A percentile compares a stretch with the other conserved stretches of the same genome.
phyloP scores from a whole-genome alignment of 2,797 vertebrate species.

The Muraenolepis orangiensis region DNA sequence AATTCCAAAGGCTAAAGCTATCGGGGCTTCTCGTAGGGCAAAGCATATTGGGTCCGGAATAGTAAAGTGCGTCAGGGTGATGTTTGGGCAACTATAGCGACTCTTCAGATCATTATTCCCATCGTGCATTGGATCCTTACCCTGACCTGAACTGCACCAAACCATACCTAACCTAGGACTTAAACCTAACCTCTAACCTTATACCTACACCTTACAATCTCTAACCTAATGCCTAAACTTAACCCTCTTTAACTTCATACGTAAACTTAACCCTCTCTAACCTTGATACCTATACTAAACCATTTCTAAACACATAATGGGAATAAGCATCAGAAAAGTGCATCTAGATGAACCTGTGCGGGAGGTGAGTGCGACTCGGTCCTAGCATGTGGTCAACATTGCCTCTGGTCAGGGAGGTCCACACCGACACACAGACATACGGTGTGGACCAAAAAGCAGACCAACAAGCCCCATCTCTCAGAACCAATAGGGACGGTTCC shows the following conservation, averaged over 20 bases:
- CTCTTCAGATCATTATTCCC: background rate
- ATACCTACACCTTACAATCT: background rate
- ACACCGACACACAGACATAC: conserved; percentile 53
- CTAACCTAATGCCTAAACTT: background rate
- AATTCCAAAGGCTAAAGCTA: conserved; percentile 26
- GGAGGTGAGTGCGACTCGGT: background rate
- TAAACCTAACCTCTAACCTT: background rate
- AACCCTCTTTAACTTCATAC: too few species aligned
- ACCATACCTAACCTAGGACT: too few species aligned
- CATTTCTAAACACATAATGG: background rate
- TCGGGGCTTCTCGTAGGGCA: conserved; percentile 16
- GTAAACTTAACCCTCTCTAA: too few species aligned
- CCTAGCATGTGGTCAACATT: background rate
- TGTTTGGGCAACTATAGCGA: background rate
- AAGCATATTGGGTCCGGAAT: conserved; percentile 29
- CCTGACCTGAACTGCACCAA: background rate
- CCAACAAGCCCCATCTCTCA: conserved; percentile 42
- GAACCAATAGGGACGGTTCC: conserved; percentile 27
- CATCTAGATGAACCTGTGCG: background rate
- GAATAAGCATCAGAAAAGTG: background rate
- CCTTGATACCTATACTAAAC: too few species aligned
- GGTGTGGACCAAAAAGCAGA: conserved; percentile 56
- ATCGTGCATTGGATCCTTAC: background rate
- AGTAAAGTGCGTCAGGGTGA: background rate
- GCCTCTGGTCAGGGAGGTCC: background rate